Evolutionary conservation across 2,888 invertebrate genomes (phyloP).

Genomic region (Mongoloraphidia duomilia): DNA sequence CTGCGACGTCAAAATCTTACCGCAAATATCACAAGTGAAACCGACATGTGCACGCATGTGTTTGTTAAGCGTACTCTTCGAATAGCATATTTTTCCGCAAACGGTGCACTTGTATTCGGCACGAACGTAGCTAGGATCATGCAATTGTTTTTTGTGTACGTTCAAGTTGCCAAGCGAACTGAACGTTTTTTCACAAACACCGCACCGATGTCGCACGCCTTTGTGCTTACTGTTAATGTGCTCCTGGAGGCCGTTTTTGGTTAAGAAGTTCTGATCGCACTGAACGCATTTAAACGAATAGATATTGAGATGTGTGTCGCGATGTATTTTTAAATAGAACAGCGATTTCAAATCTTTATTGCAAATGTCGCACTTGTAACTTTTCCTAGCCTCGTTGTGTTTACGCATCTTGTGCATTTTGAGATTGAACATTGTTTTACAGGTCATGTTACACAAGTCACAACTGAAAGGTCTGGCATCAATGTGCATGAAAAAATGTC

Average conservation of each 20-base stretch:
- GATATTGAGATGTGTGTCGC: conserved; percentile 10
- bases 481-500: too few relatives aligned
- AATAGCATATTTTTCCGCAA: conserved; percentile 26
- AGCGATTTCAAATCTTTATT: conserved; percentile 23
- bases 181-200: conserved; percentile 34
- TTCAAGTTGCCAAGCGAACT: conserved; percentile 32
- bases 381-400: conserved; percentile 18
- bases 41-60: conserved; percentile 29
- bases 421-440: too few relatives aligned
- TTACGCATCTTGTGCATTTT: too few relatives aligned
- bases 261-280: conserved; percentile 31
- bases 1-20: conserved; percentile 30
- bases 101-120: conserved; percentile 21
- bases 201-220: conserved; percentile 32
- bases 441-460: too few relatives aligned
- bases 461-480: too few relatives aligned
- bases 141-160: conserved; percentile 10
- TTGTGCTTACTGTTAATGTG: conserved; percentile 31
- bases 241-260: conserved; percentile 29
- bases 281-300: conserved; percentile 28
- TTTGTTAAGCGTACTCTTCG: conserved; percentile 24
- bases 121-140: conserved; percentile 4
- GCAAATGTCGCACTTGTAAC: conserved; percentile 28
- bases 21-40: conserved; percentile 31
- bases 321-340: conserved; percentile 10